Evolutionary conservation across 2,113 vertebrate genomes (phyloP).

Genomic region (Equus quagga): DNA sequence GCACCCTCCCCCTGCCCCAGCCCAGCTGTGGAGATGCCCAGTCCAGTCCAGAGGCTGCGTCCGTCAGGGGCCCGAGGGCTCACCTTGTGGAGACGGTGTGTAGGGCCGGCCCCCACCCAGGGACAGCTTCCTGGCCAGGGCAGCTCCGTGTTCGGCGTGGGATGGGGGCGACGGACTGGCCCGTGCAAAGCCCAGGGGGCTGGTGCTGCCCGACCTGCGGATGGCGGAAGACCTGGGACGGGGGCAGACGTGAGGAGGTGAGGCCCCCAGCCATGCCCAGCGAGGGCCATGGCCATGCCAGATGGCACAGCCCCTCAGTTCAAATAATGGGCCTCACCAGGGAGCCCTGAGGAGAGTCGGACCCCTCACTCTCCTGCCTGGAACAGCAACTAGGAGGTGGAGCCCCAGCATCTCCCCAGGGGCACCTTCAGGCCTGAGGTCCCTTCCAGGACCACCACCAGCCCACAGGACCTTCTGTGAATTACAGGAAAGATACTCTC

Average conservation of each 20-base stretch:
- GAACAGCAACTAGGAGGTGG: fast-evolving
- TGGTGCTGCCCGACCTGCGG: slow-evolving; percentile 87
- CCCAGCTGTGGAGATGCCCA: neutral
- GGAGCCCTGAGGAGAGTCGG: too few species aligned
- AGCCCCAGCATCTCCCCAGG: neutral
- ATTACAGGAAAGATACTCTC: fast-evolving
- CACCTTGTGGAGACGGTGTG: slow-evolving; percentile 92
- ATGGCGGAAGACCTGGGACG: slow-evolving; percentile 87
- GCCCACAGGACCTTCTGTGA: neutral
- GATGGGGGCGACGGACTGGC: slow-evolving; percentile 90
- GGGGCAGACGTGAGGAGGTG: neutral
- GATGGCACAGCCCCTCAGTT: fast-evolving
- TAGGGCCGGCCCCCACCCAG: slow-evolving; percentile 90
- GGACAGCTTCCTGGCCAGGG: slow-evolving; percentile 88
- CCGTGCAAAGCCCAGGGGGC: slow-evolving; percentile 87
- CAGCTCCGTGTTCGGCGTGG: slow-evolving; percentile 83
- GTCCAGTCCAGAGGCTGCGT: too few species aligned
- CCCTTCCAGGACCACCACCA: neutral
- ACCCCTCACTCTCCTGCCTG: neutral
- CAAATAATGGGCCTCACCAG: too few species aligned
- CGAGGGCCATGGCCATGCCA: neutral
- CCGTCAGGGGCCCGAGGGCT: neutral
- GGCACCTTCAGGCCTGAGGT: neutral
- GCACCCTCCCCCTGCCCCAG: fast-evolving
- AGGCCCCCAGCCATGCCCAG: fast-evolving